A percentile compares a stretch with the other conserved stretches of the same genome.
These are phyloP conservation scores for Zapornia atra DNA, from an alignment of 2,113 vertebrate genomes.

Conservation along the genomic window DNA sequence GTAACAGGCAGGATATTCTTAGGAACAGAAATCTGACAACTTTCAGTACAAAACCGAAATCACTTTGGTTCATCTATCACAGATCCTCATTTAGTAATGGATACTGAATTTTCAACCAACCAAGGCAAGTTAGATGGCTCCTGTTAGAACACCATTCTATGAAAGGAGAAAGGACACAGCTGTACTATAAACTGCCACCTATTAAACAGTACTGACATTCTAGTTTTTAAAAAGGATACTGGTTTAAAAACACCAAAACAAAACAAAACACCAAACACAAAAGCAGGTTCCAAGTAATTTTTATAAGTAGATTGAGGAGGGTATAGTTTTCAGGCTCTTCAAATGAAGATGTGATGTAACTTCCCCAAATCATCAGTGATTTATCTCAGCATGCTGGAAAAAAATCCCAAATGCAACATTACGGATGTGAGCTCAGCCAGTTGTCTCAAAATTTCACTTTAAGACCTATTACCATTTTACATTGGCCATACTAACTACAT, in stretches of 20 bases:
- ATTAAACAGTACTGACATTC: neutral
- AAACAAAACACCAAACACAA: neutral
- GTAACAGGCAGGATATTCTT: neutral
- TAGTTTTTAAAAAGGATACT: neutral
- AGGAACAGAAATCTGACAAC: neutral
- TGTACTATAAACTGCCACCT: neutral
- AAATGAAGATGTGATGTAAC: neutral
- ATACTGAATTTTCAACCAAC: neutral
- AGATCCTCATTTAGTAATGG: neutral
- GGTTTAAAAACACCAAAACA: neutral
- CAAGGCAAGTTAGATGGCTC: neutral
- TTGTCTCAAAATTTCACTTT: neutral
- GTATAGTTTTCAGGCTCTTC: neutral
- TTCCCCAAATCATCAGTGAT: neutral
- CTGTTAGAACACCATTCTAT: neutral
- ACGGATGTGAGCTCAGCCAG: neutral
- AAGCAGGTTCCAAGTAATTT: neutral
- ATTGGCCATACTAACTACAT: neutral
- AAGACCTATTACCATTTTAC: neutral
- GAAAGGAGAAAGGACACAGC: neutral
- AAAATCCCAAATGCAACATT: neutral
- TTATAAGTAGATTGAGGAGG: neutral
- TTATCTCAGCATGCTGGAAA: neutral
- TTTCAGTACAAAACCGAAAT: neutral
- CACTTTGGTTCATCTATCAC: neutral